Base-by-base conservation (phyloP, 1,140 invertebrate species). In the Bombus pyrosoma region DNA sequence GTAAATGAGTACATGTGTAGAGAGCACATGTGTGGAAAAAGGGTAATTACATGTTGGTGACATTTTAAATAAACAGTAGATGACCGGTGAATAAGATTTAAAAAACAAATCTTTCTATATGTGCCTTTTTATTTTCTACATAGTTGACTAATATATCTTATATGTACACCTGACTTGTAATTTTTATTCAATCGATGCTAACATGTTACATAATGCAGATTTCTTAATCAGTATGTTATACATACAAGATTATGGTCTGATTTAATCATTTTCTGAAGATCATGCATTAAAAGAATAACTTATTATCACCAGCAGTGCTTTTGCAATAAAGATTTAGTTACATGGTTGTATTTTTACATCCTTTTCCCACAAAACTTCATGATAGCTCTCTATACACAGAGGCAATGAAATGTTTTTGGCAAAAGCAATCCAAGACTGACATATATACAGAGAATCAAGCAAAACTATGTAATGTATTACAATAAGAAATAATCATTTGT, bases 341-440 rank as follows among this genome's bases (percentile, higher is more conserved):
- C 76, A 79, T 81, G 41, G 69, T 57, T 62, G 57, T 59, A 68
- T 69, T 86, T 69, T 53, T 77, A 32, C 80, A 91, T 91, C 87
- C 89, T 90, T 91, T 90, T 91, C 81, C 89, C 87, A 90, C 85
- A 88, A 87, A 69, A 84, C 76, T 73, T 71, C 78, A 84, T 74
- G 72, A 85, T 77, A 57, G 80, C 89, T 91, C 87, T 91, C 84
- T 89, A 83, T 83, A 89, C 76, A 77, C 72, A 87, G 82, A 69
- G 72, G 74, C 83, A 91, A 89, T 90, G 78, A 91, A 92, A 92
- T 91, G 91, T 93, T 91, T 93, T 93, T 94, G 92, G 92, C 92
- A 95, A 92, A 95, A 94, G 92, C 93, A 94, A 94, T 95, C 90
- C 92, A 95, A 95, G 94, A 95, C 94, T 95, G 94, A 95, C 92